phyloP scores from a whole-genome alignment of 2,888 invertebrate genomes.

The Tetragnatha montana region DNA sequence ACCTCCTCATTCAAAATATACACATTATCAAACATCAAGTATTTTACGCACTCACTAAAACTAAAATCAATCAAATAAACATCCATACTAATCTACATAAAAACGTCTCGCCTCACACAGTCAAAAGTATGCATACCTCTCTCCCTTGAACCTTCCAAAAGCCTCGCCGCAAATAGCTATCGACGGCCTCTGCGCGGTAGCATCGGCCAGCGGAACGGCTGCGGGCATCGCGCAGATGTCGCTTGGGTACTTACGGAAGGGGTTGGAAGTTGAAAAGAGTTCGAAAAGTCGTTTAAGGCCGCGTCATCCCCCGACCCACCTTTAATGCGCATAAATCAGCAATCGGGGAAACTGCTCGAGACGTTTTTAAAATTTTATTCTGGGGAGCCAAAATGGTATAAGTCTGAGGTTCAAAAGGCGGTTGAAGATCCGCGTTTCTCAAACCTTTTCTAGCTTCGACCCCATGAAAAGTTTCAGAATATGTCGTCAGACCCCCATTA shows the following conservation, averaged over 20 bases:
- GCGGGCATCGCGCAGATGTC: neutral
- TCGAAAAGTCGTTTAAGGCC: constrained; percentile 33
- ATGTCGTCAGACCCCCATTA: no score
- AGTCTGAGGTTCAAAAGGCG: neutral
- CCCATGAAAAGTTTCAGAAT: no score
- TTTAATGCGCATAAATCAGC: constrained; percentile 47
- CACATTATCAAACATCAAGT: no score
- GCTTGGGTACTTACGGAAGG: neutral
- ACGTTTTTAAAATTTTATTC: neutral
- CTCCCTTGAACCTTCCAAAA: neutral
- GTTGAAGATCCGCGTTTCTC: neutral
- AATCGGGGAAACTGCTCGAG: constrained; percentile 3
- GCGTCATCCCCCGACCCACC: neutral
- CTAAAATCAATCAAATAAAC: no score
- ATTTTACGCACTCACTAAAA: no score
- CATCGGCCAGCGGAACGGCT: neutral
- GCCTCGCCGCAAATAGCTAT: no score
- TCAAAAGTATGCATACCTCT: neutral
- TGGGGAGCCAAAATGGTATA: constrained; percentile 1
- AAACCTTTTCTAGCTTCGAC: no score
- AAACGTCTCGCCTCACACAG: neutral
- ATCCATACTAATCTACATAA: neutral
- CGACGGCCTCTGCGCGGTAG: no score
- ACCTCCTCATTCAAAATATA: no score
- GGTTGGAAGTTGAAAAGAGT: neutral